Conservation (phyloP, 2,113 vertebrate genomes). For the Phalacrocorax carbo region DNA sequence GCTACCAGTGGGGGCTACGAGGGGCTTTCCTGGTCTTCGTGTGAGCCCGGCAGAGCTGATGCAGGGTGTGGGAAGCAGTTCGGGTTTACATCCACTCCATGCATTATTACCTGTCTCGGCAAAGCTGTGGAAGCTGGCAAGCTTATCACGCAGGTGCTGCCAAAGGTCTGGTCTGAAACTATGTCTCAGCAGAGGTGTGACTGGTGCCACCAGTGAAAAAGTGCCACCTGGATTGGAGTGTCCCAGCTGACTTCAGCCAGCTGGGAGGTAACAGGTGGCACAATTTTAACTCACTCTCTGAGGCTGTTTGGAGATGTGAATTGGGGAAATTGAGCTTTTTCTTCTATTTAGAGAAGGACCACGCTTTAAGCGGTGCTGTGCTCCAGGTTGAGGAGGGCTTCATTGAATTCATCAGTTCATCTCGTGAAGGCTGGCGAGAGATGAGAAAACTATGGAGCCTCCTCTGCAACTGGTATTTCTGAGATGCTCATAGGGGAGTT, state of each 20-base stretch:
- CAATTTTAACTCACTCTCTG: not conserved
- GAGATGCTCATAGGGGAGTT: fast-evolving
- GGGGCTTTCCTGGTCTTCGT: not conserved
- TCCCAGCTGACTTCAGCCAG: not conserved
- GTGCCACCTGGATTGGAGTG: not conserved
- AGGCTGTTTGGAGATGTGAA: not conserved
- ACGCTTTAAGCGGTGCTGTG: fast-evolving
- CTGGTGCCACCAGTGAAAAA: not conserved
- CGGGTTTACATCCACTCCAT: fast-evolving
- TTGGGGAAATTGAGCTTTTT: not conserved
- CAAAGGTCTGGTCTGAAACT: not conserved
- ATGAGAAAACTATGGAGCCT: not conserved
- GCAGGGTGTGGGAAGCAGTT: not conserved
- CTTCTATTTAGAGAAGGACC: not conserved
- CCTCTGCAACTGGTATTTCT: not conserved
- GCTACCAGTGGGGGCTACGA: not conserved
- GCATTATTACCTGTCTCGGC: fast-evolving
- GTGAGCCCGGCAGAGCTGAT: not conserved
- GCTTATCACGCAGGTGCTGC: not conserved
- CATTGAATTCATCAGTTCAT: not conserved
- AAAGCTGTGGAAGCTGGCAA: not conserved
- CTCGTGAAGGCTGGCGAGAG: not conserved
- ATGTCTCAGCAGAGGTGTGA: not conserved
- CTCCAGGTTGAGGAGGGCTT: not conserved
- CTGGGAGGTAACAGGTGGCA: not conserved